Conservation (phyloP, 2,113 vertebrate genomes). For the Tragelaphus scriptus region DNA sequence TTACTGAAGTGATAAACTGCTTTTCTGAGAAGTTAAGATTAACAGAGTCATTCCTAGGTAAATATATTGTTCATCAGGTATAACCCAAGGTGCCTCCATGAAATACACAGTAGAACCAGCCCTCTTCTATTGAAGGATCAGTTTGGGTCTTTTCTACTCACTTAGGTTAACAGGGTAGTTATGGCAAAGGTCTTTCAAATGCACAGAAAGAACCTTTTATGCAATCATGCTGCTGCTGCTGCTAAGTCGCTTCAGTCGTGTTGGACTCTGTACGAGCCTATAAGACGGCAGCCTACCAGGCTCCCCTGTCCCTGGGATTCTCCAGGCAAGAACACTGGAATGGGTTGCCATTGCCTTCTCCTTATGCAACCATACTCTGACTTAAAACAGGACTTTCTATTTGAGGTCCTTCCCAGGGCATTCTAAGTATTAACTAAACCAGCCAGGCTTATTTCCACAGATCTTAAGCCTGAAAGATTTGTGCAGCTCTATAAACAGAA, state of each 20-base stretch:
- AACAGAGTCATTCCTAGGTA: neutral
- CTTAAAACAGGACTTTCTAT: neutral
- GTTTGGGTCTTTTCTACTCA: neutral
- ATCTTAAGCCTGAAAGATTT: conserved; percentile 9
- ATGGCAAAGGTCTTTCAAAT: neutral
- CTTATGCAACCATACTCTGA: neutral
- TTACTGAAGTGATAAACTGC: neutral
- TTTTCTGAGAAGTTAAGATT: conserved; percentile 22
- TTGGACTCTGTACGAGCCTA: neutral
- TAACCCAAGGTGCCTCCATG: neutral
- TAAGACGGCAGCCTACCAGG: neutral
- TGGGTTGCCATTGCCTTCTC: neutral
- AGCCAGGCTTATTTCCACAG: neutral
- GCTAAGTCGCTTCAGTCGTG: neutral
- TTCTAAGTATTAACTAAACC: neutral
- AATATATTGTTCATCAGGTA: neutral
- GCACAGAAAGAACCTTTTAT: neutral
- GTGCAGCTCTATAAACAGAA: neutral
- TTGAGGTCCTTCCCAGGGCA: neutral
- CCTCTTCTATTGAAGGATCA: neutral
- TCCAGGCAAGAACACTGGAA: neutral
- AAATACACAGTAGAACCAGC: neutral
- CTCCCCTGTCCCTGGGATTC: neutral
- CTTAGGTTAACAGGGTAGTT: neutral
- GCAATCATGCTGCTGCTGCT: neutral